Conservation (phyloP, 2,797 vertebrate species). For the Champsocephalus gunnari region DNA sequence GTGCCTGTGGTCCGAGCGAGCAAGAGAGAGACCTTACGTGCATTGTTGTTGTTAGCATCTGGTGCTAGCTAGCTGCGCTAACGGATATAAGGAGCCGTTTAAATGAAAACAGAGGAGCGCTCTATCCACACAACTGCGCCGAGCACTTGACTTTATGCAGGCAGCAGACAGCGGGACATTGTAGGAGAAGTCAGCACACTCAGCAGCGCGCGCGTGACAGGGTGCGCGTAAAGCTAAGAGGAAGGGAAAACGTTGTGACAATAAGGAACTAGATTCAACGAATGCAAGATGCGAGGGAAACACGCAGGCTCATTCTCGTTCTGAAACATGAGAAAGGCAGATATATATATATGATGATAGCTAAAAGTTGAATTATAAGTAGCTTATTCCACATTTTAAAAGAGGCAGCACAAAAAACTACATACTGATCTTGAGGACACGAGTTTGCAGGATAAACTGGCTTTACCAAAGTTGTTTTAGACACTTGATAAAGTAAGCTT, state of each 20-base stretch:
- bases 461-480: not conserved
- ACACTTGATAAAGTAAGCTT: not conserved
- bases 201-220: too few relatives aligned
- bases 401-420: conserved; percentile 1
- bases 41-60: too few relatives aligned
- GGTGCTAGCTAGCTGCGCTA: too few relatives aligned
- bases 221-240: too few relatives aligned
- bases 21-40: too few relatives aligned
- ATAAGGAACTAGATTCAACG: conserved; percentile 55
- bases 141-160: too few relatives aligned
- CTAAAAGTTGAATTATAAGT: not conserved
- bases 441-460: not conserved
- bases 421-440: not conserved
- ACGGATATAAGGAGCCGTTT: too few relatives aligned
- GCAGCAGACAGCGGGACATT: too few relatives aligned
- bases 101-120: too few relatives aligned
- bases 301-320: conserved; percentile 58
- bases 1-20: too few relatives aligned
- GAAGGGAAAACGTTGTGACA: conserved; percentile 56
- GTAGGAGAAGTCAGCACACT: too few relatives aligned
- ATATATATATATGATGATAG: conserved; percentile 10
- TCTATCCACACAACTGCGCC: too few relatives aligned
- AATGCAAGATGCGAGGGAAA: conserved; percentile 51
- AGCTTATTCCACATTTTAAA: not conserved
- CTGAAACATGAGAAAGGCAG: conserved; percentile 24